phyloP scores from a whole-genome alignment of 2,888 invertebrate species.

The Penaeus monodon region DNA sequence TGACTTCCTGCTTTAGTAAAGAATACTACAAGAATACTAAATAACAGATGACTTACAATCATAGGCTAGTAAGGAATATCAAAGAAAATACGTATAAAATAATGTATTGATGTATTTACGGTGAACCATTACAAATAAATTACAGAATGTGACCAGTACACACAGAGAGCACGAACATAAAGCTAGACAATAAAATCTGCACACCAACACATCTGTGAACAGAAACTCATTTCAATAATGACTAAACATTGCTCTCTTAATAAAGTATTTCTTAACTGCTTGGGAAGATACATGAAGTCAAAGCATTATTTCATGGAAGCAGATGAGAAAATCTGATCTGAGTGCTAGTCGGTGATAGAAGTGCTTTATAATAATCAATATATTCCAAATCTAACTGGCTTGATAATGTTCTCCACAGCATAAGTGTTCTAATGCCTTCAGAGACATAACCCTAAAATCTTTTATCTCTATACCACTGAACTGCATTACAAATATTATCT shows the following conservation, averaged over 20 bases:
- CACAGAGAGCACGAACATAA: slow-evolving; percentile 37
- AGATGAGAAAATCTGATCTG: not conserved
- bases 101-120: slow-evolving; percentile 45
- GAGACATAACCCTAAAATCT: not conserved
- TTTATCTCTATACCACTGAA: no score
- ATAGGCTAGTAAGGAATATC: not conserved
- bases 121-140: slow-evolving; percentile 60
- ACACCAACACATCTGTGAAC: slow-evolving; percentile 13
- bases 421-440: not conserved
- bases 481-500: no score
- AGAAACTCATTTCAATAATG: slow-evolving; percentile 14
- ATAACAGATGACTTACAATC: not conserved
- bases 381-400: not conserved
- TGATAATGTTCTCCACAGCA: not conserved
- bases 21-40: not conserved
- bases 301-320: not conserved
- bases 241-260: slow-evolving; percentile 4
- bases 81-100: not conserved
- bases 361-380: not conserved
- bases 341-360: not conserved
- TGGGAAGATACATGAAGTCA: no score
- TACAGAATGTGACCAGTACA: slow-evolving; percentile 55
- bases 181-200: slow-evolving; percentile 12
- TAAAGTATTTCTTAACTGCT: not conserved
- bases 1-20: no score